Evolutionary conservation across 1,140 invertebrate species (phyloP), one percentile per base, ranked within the genome.

Genomic region (Bombus cullumanus): DNA sequence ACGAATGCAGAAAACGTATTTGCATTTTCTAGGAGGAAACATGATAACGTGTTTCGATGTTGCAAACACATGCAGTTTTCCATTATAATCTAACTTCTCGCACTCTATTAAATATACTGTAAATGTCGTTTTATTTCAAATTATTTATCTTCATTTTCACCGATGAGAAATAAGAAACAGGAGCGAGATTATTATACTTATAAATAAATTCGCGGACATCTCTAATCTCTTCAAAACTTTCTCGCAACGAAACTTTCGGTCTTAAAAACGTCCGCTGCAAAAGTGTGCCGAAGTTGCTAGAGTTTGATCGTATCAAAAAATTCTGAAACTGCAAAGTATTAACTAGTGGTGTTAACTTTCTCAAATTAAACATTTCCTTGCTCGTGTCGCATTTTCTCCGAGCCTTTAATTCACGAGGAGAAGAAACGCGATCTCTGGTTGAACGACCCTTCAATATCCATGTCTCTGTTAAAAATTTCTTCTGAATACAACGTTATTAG

Each of bases 401-500:
- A 22, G 47, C 18, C 47, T 53, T 53, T 53, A 22, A 22, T 53
- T 8, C 5, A 8, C 47, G 47, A 53, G 18, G 18, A 22, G 6
- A 53, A 53, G 47, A 8, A 62, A 62, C 28, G 28, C 25, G 12
- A 62, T n/a, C 59, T 10, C 12, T 62, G 25, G 25, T 62, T 28
- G 28, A 62, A 62, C 8, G 28, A 28, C 57, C 57, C 18, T 53
- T 59, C 28, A 3, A 59, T 53, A 53, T 22, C 0, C 18, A 9
- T 12, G 25, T 28, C 22, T 31, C 0, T 31, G 34, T 31, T 22
- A 25, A 69, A 57, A 69, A 41, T 41, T 39, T 47, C 75, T n/a
- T 59, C 28, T 9, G 59, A 79, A 81, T 62, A 53, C 43, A 34
- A 53, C 22, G 76, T 74, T 77, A 83, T 83, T 83, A 71, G 25